phyloP scores from a whole-genome alignment of 2,797 vertebrate species.

The Channa striata region DNA sequence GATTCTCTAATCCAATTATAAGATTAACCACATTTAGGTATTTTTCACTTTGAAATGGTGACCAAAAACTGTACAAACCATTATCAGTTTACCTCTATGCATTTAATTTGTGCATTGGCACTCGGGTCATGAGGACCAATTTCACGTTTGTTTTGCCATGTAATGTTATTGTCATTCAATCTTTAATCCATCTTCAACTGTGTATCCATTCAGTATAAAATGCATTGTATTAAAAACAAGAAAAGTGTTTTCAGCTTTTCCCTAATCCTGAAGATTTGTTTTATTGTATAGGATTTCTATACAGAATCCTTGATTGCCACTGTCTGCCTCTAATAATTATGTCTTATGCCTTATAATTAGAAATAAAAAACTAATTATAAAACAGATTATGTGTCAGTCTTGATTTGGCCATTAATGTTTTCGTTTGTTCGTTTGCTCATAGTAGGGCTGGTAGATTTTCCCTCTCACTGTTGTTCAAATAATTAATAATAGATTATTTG shows the following conservation, averaged over 20 bases:
- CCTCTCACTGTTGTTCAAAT: too few relatives aligned
- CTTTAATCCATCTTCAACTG: background rate
- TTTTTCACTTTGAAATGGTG: slow-evolving; percentile 10
- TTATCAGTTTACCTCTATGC: slow-evolving; percentile 36
- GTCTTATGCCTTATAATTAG: background rate
- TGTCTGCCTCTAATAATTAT: slow-evolving; percentile 24
- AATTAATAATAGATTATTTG: too few relatives aligned
- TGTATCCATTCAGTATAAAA: background rate
- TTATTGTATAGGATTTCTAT: background rate
- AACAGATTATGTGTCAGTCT: slow-evolving; percentile 13
- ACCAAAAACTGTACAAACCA: slow-evolving; percentile 21
- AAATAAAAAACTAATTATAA: slow-evolving; percentile 29
- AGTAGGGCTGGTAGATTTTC: too few relatives aligned
- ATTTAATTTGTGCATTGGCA: slow-evolving; percentile 40
- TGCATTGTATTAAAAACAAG: background rate
- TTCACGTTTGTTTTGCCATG: slow-evolving; percentile 33
- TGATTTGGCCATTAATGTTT: background rate
- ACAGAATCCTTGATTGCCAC: slow-evolving; percentile 5
- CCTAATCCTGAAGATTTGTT: slow-evolving; percentile 9
- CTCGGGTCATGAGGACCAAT: slow-evolving; percentile 31
- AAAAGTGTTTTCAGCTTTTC: background rate
- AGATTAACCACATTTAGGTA: slow-evolving; percentile 33
- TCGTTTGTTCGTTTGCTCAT: background rate
- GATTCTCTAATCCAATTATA: slow-evolving; percentile 17
- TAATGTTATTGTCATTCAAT: slow-evolving; percentile 5